Base-by-base conservation (phyloP, 2,888 invertebrate species). In the Dione juno region DNA sequence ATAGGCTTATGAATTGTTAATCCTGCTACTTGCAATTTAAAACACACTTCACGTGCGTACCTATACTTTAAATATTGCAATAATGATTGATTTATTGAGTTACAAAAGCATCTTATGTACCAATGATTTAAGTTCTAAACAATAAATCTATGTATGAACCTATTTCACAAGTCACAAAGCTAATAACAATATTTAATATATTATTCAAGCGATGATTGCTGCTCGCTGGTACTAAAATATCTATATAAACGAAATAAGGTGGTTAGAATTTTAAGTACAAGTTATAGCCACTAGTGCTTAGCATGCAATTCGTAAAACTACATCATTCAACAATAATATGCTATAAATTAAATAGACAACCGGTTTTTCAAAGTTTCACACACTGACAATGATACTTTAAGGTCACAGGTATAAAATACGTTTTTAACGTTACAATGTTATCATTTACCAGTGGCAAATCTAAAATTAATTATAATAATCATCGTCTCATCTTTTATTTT, bases 121-220 rank as follows among this genome's bases (percentile, higher is more conserved):
- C 59, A 45, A 63, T 57, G 10, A 43, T 57, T 50, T 68, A 68
- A 61, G 8, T n/a, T 45, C 7, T 7, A 16, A n/a, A 45, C 5
- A 45, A 41, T 40, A 16, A 28, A 28, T 3, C 28, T 28, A 28
- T 28, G 28, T 28, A 28, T 3, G 28, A 21, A 52, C 41, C 40
- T 28, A 65, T 64, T 6, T 50, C 73, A 65, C 69, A 69, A 74
- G 76, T 74, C 73, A 76, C 72, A 72, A 72, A 69, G 74, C 74
- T 77, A 76, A 79, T 78, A 78, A 71, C 75, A 78, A 28, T 28
- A 28, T 28, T 71, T 76, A 57, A 78, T 72, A 75, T 75, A 74
- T 80, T 78, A 79, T 79, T 77, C 74, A 77, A 78, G 77, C 75
- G 77, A 80, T 80, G 76, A 79, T 79, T 78, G 8, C 74, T 80